Base-by-base conservation (phyloP, 2,113 vertebrate species). In the Nicator chloris region DNA sequence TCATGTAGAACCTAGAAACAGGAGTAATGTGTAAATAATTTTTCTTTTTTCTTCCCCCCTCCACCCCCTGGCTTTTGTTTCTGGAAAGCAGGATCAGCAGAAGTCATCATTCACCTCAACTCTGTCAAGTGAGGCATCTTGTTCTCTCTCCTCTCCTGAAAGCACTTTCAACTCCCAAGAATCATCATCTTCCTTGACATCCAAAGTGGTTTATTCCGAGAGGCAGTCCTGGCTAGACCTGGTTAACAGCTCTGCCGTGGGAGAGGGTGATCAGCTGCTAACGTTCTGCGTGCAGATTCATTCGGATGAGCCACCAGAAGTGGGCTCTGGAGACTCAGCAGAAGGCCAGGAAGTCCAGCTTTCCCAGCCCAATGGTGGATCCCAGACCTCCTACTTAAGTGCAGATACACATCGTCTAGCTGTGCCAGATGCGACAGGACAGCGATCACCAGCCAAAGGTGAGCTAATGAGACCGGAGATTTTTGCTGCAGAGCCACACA, bases 151-250 rank as follows among this genome's bases (percentile, higher is more conserved):
- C 22, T 98, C 98, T 27, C 98, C 98, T 51, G 98, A 98, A 95
- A 99, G 98, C 44, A 97, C 98, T 13, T 97, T 97, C 78, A 98
- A 97, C 13, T 98, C 98, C 7, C 95, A 98, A 78, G 97, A 97
- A 37, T 91, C 86, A 6, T 98, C 98, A 0, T 96, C 98, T 91
- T 98, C 98, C 70, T 98, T 98, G 10, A 49, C 96, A 2, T 96
- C 98, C 82, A 99, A 98, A 95, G 97, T 69, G 66, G 56, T 79
- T 87, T 89, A 50, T 77, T 92, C 95, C 0, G 98, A 98, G 18
- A 98, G 98, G 64, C 98, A 98, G 89, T 99, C 98, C 44, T 98
- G 98, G 98, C 93, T 98, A 17, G 97, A 99, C 89, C 91, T 97
- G 5, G 98, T 98, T n/a, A 98, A 42, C 97, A 98, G 92, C 82